Evolutionary conservation across 1,140 invertebrate genomes (phyloP).

Genomic region (Adelges cooleyi): DNA sequence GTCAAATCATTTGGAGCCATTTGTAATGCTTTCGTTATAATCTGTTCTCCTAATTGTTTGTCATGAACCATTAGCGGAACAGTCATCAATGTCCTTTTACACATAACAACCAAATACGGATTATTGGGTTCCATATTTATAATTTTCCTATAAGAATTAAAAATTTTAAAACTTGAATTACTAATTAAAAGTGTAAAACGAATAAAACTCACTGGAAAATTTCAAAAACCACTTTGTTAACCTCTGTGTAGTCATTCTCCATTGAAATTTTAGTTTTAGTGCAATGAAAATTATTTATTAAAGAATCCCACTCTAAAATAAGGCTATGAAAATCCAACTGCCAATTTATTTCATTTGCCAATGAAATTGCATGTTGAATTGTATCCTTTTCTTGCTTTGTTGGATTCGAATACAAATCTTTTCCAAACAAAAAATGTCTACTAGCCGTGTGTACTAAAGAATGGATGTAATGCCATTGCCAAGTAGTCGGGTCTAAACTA

Average conservation of each 20-base stretch:
- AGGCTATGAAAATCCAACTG: no score
- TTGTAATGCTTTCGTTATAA: background rate
- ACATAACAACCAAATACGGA: background rate
- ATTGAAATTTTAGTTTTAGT: no score
- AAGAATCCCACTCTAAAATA: no score
- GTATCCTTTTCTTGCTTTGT: background rate
- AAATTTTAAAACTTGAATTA: no score
- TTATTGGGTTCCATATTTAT: background rate
- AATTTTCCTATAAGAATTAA: background rate
- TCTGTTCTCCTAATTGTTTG: background rate
- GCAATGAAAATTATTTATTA: no score
- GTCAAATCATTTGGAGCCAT: background rate
- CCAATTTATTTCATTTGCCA: no score
- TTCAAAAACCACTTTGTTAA: no score
- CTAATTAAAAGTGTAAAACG: no score
- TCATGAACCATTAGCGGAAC: background rate
- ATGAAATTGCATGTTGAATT: background rate
- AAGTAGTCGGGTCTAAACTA: background rate
- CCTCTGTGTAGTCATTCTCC: no score
- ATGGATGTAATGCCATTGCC: slow-evolving; percentile 7
- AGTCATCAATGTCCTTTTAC: background rate
- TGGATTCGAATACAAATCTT: background rate
- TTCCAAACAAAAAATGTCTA: background rate
- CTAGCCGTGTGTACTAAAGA: background rate
- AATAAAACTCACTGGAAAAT: no score